Percentiles rank a stretch among this genome's conserved stretches.
These are phyloP conservation scores for Piezodorus guildinii DNA, from an alignment of 1,140 invertebrate genomes.

Conservation along the genomic window DNA sequence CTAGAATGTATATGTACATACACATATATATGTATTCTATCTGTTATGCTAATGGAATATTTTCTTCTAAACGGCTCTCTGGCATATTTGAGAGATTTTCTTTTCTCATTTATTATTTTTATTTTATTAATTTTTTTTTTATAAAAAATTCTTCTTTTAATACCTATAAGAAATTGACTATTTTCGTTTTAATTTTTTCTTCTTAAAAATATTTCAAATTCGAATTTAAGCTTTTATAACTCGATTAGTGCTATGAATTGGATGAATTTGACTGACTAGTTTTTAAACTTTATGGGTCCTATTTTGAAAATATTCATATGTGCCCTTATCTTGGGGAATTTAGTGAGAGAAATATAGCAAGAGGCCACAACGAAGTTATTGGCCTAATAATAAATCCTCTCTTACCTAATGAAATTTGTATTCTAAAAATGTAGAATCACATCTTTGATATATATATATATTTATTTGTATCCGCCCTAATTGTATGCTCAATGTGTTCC, in stretches of 20 bases:
- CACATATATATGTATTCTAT: no score
- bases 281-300: conserved; percentile 14
- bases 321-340: neutral
- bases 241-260: conserved; percentile 13
- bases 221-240: conserved; percentile 16
- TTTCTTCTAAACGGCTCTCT: no score
- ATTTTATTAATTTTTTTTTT: no score
- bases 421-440: conserved; percentile 12
- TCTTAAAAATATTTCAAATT: neutral
- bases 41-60: no score
- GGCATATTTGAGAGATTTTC: no score
- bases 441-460: conserved; percentile 11
- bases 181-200: neutral
- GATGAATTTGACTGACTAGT: conserved; percentile 14
- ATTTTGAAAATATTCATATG: conserved; percentile 5
- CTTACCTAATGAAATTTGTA: conserved; percentile 4
- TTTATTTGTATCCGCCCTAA: conserved; percentile 17
- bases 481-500: conserved; percentile 17
- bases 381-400: conserved; percentile 7
- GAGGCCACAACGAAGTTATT: conserved; percentile 8
- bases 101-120: no score
- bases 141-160: no score
- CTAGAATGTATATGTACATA: no score
- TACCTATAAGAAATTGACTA: neutral
- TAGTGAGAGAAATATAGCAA: neutral